These are phyloP conservation scores for Agriotes lineatus DNA, from an alignment of 2,888 invertebrate species.

Conservation along the genomic window DNA sequence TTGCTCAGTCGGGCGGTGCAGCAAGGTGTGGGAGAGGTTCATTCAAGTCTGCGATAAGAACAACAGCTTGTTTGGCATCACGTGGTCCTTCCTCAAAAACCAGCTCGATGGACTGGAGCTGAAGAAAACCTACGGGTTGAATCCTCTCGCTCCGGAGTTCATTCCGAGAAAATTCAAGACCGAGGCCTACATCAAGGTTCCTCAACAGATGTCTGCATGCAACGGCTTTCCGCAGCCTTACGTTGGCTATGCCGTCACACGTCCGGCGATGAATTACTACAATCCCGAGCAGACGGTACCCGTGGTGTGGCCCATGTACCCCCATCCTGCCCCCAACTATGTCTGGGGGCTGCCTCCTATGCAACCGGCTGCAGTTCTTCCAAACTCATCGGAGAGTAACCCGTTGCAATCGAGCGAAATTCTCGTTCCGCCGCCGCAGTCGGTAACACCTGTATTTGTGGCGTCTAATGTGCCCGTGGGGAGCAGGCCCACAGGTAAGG, in stretches of 20 bases:
- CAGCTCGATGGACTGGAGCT: conserved; percentile 81
- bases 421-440: not conserved
- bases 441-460: not conserved
- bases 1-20: conserved; percentile 83
- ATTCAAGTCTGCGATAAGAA: conserved; percentile 79
- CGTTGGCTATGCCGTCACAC: conserved; percentile 4
- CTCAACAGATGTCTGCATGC: conserved; percentile 21
- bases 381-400: not conserved
- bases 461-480: not conserved
- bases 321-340: conserved; percentile 4
- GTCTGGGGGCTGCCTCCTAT: conserved; percentile 43
- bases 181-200: conserved; percentile 65
- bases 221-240: conserved; percentile 17
- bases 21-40: conserved; percentile 85
- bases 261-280: conserved; percentile 11
- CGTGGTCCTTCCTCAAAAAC: conserved; percentile 75
- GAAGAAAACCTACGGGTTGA: conserved; percentile 81
- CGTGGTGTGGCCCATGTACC: conserved; percentile 16
- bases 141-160: conserved; percentile 86
- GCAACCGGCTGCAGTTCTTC: conserved; percentile 35
- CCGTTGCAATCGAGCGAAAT: not conserved
- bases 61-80: conserved; percentile 79
- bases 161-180: conserved; percentile 73
- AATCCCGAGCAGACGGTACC: not conserved
- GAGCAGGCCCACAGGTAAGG: conserved; percentile 15